Conservation (phyloP, 2,113 vertebrate genomes). For the Hylia prasina region DNA sequence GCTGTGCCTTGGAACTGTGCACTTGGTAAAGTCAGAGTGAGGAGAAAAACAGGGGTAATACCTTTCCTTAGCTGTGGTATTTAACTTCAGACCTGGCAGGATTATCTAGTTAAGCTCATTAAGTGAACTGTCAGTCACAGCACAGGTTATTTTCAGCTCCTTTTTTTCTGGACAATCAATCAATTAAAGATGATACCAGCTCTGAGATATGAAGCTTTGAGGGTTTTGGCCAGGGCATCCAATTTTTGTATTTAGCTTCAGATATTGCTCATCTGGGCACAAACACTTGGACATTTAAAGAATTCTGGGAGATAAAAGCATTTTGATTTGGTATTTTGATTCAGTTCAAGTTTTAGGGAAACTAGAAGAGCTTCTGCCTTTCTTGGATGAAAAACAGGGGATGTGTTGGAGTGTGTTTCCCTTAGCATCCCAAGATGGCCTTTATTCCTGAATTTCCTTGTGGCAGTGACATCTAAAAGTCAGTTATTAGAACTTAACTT, state of each 20-base stretch:
- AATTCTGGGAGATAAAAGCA: background rate
- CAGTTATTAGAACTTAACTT: background rate
- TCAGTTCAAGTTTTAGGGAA: background rate
- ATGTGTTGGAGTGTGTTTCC: background rate
- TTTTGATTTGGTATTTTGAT: background rate
- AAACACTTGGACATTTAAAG: background rate
- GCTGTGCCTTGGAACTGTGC: background rate
- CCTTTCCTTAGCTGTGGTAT: background rate
- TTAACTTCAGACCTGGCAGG: background rate
- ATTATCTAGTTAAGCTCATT: conserved; percentile 30
- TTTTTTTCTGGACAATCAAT: background rate
- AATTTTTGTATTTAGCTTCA: background rate
- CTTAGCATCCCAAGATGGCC: background rate
- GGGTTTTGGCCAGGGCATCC: background rate
- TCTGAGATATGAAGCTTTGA: background rate
- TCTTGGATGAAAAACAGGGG: background rate
- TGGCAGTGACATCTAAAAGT: background rate
- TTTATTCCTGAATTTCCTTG: background rate
- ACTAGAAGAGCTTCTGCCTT: background rate
- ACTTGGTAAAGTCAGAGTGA: background rate
- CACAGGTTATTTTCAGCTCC: background rate
- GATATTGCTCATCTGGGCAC: background rate
- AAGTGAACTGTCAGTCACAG: background rate
- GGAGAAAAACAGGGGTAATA: background rate
- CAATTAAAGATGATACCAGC: background rate